phyloP scores from a whole-genome alignment of 1,140 invertebrate genomes.

The Drosophila yakuba region DNA sequence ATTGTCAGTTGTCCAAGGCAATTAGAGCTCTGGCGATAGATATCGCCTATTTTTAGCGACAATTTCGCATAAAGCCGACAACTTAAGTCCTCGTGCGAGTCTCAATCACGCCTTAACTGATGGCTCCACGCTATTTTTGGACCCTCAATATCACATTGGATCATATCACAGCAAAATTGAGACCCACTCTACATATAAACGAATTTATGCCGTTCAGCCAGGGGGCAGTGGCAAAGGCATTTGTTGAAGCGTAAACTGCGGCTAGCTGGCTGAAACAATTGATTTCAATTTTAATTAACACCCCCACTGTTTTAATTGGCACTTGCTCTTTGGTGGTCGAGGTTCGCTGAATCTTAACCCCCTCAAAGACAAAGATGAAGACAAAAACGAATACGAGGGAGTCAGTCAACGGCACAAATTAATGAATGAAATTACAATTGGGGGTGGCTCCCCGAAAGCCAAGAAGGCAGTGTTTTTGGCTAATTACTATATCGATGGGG shows the following conservation, averaged over 20 bases:
- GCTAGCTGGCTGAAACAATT: slow-evolving; percentile 50
- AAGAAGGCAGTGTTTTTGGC: slow-evolving; percentile 14
- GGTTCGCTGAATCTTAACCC: slow-evolving; percentile 67
- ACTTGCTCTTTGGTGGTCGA: slow-evolving; percentile 71
- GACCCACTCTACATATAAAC: not conserved
- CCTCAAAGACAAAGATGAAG: not conserved
- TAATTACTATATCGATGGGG: slow-evolving; percentile 39
- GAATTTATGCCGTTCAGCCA: not conserved
- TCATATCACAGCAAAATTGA: slow-evolving; percentile 25
- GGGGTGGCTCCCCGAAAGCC: not conserved
- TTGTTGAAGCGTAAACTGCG: slow-evolving; percentile 14
- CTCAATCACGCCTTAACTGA: slow-evolving; percentile 57
- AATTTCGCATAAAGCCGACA: slow-evolving; percentile 27
- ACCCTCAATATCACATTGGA: slow-evolving; percentile 19
- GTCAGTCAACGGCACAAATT: slow-evolving; percentile 71
- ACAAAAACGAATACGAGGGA: slow-evolving; percentile 13
- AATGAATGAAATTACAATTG: slow-evolving; percentile 70
- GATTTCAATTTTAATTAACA: slow-evolving; percentile 79
- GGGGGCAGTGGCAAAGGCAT: not conserved
- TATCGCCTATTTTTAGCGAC: slow-evolving; percentile 59
- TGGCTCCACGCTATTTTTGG: slow-evolving; percentile 45
- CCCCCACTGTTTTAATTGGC: slow-evolving; percentile 73
- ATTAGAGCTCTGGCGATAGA: slow-evolving; percentile 46
- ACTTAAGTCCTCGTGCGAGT: slow-evolving; percentile 39
- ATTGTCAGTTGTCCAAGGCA: slow-evolving; percentile 27